Evolutionary conservation across 2,113 vertebrate genomes (phyloP).

Genomic region (Mus pahari): DNA sequence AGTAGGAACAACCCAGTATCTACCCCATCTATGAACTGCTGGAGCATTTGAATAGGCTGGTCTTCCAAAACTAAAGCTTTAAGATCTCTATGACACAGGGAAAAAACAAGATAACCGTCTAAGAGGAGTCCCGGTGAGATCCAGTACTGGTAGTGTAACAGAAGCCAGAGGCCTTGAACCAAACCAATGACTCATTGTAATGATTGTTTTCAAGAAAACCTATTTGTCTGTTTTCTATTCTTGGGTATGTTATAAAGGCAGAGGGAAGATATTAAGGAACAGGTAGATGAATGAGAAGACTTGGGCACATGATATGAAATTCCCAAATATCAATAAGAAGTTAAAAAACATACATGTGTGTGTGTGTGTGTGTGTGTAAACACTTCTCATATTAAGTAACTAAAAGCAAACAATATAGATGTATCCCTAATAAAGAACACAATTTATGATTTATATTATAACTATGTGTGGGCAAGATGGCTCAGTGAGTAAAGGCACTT

Average conservation of each 20-base stretch:
- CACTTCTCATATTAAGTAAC: background rate
- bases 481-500: background rate
- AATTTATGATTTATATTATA: background rate
- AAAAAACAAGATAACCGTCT: background rate
- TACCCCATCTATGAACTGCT: background rate
- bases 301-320: too few relatives aligned
- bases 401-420: background rate
- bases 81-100: background rate
- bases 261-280: too few relatives aligned
- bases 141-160: too few relatives aligned
- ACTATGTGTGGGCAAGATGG: background rate
- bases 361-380: background rate
- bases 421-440: background rate
- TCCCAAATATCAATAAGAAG: too few relatives aligned
- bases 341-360: background rate
- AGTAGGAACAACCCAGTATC: too few relatives aligned
- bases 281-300: too few relatives aligned
- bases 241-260: too few relatives aligned
- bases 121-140: background rate
- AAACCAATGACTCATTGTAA: too few relatives aligned
- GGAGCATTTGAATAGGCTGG: background rate
- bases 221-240: too few relatives aligned
- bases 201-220: too few relatives aligned
- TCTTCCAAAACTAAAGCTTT: background rate
- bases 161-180: too few relatives aligned